Percentiles rank a stretch among this genome's conserved stretches.
These are phyloP conservation scores for Drosophila prosaltans DNA, from an alignment of 1,140 invertebrate species.

Conservation along the genomic window DNA sequence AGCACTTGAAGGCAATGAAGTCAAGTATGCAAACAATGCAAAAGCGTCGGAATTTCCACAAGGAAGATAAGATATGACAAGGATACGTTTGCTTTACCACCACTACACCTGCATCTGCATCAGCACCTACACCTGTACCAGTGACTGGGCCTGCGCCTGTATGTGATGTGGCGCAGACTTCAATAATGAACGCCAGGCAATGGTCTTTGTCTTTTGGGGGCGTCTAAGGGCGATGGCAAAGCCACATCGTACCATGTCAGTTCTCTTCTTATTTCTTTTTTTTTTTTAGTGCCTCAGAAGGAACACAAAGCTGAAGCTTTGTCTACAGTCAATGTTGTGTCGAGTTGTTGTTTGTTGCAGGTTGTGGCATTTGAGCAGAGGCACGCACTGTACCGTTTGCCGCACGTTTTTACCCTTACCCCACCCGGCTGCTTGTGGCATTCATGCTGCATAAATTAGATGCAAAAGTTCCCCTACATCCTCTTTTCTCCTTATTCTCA, in stretches of 20 bases:
- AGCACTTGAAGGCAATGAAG: slow-evolving; percentile 73
- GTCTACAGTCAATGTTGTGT: slow-evolving; percentile 2
- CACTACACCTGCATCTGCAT: slow-evolving; percentile 5
- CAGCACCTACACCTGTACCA: not conserved
- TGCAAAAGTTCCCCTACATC: not conserved
- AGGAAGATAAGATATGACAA: slow-evolving; percentile 37
- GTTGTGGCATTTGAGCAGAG: slow-evolving; percentile 31
- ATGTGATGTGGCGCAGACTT: slow-evolving; percentile 46
- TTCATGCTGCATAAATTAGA: slow-evolving; percentile 69
- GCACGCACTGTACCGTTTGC: slow-evolving; percentile 57
- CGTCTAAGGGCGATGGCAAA: slow-evolving; percentile 61
- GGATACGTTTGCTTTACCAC: slow-evolving; percentile 36
- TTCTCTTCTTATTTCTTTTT: slow-evolving; percentile 20
- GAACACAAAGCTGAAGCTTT: slow-evolving; percentile 24
- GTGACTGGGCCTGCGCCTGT: not conserved
- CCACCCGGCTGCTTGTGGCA: not conserved
- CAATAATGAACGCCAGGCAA: slow-evolving; percentile 70
- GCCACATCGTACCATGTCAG: slow-evolving; percentile 15
- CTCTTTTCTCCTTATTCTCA: not conserved
- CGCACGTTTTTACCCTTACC: slow-evolving; percentile 1
- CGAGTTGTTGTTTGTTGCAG: slow-evolving; percentile 26
- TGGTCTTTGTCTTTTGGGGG: slow-evolving; percentile 31
- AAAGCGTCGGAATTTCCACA: slow-evolving; percentile 70
- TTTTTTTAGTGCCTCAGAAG: slow-evolving; percentile 44
- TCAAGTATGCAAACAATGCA: slow-evolving; percentile 77